These are phyloP conservation scores for Porphyrio hochstetteri DNA, from an alignment of 2,113 vertebrate genomes.

Conservation along the genomic window DNA sequence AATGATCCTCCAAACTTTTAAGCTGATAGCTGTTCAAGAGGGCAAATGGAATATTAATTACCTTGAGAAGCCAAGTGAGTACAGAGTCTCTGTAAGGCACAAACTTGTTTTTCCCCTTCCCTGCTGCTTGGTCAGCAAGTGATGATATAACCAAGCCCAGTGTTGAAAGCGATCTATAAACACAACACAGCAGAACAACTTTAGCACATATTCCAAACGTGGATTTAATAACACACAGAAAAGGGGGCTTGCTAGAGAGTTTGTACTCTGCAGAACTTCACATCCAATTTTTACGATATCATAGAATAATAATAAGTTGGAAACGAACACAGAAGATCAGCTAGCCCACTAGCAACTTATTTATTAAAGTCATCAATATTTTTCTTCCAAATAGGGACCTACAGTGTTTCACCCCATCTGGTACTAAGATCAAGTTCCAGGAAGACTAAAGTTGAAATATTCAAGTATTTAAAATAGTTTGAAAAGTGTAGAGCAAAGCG, in stretches of 20 bases:
- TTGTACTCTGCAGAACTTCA: background rate
- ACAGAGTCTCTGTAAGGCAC: constrained; percentile 99
- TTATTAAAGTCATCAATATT: background rate
- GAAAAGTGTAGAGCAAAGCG: background rate
- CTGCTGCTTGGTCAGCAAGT: constrained; percentile 95
- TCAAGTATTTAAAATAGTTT: background rate
- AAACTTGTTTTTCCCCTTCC: constrained; percentile 95
- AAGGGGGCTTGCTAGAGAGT: background rate
- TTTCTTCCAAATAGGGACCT: background rate
- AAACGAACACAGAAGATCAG: background rate
- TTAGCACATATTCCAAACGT: background rate
- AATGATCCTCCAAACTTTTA: background rate
- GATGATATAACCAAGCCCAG: constrained; percentile 97
- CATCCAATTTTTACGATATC: background rate
- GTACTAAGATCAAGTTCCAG: background rate
- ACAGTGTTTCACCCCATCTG: background rate
- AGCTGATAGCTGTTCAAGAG: background rate
- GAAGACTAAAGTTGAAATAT: background rate
- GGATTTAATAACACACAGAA: background rate
- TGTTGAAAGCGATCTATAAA: constrained; percentile 91
- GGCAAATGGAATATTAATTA: constrained; percentile 44
- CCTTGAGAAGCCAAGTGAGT: constrained; percentile 99
- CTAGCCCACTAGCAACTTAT: background rate
- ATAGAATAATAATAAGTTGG: background rate
- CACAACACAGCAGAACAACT: background rate